These are phyloP conservation scores for Lacerta bilineata DNA, from an alignment of 2,797 vertebrate genomes.

Conservation along the genomic window DNA sequence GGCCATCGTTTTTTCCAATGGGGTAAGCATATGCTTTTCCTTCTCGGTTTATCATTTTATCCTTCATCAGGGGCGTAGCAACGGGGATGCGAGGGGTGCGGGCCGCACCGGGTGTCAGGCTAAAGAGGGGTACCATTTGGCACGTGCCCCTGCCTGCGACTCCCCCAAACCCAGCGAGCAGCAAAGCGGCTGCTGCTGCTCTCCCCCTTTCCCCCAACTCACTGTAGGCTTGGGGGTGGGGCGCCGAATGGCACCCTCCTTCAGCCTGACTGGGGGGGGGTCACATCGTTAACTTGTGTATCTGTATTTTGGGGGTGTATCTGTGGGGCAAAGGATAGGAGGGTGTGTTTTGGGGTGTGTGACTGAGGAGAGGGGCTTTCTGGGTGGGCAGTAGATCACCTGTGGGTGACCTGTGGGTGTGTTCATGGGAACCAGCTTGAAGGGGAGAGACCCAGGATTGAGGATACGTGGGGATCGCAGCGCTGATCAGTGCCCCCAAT, in stretches of 20 bases:
- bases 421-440: not conserved
- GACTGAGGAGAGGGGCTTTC: not conserved
- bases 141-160: rapidly evolving
- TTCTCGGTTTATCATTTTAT: not conserved
- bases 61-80: not conserved
- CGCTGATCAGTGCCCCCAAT: too few species aligned
- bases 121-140: too few species aligned
- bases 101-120: too few species aligned
- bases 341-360: not conserved
- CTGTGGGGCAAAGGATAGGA: not conserved
- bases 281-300: not conserved
- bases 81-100: too few species aligned
- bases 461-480: conserved; percentile 50
- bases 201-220: too few species aligned
- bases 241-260: too few species aligned
- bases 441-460: not conserved
- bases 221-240: too few species aligned
- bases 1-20: not conserved
- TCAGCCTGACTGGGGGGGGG: too few species aligned
- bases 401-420: not conserved
- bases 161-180: too few species aligned
- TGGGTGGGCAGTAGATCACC: not conserved
- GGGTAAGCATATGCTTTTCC: conserved; percentile 7
- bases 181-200: too few species aligned
- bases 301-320: not conserved